Evolutionary conservation across 1,140 invertebrate genomes (phyloP).

Genomic region (Diabrotica virgifera): DNA sequence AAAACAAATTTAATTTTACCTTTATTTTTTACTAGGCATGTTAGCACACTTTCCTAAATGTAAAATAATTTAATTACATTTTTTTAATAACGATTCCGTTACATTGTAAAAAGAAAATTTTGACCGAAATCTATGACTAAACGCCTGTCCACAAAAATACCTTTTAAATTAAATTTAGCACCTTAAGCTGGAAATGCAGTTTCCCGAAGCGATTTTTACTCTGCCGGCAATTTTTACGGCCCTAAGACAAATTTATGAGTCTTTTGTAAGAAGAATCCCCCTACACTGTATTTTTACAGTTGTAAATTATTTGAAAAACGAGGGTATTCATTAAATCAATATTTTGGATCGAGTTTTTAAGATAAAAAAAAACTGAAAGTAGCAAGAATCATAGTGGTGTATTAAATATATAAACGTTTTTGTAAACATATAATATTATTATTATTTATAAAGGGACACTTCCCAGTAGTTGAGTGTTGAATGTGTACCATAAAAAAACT

Average conservation of each 20-base stretch:
- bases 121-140: not conserved
- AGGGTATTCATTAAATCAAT: not conserved
- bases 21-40: no score
- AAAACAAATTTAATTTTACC: no score
- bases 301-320: not conserved
- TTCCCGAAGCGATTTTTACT: not conserved
- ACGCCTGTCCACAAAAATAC: not conserved
- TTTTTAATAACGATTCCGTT: not conserved
- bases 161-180: not conserved
- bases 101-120: not conserved
- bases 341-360: no score
- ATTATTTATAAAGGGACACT: no score
- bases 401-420: no score
- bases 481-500: no score
- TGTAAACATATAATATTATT: no score
- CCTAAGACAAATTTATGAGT: not conserved
- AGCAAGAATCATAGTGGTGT: no score
- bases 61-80: not conserved
- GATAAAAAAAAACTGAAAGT: no score
- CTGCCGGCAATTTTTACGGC: not conserved
- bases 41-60: not conserved
- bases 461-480: no score
- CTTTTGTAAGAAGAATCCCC: not conserved
- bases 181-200: not conserved
- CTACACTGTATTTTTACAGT: not conserved